Evolutionary conservation across 2,797 vertebrate species (phyloP), one percentile per base, ranked within the genome.

Genomic region (Xenops minutus): DNA sequence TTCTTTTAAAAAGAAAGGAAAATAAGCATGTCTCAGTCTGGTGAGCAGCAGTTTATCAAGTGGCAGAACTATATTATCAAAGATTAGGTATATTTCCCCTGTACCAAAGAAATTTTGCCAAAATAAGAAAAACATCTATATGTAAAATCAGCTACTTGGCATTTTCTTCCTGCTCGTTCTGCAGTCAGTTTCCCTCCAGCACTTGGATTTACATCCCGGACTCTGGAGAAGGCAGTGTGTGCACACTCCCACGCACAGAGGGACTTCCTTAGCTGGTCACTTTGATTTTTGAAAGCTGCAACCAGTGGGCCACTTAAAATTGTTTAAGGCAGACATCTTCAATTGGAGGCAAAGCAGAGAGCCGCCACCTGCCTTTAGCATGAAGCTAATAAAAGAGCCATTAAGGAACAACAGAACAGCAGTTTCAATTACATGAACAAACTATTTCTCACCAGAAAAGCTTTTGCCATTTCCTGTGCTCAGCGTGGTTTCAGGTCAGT

Each of bases 161-260:
- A 49, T 94, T 82, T 91, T 76, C 41, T 69, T 82, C 26, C 23
- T 44, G 24, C 30, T 75, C 0, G 0, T 55, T 82, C 52, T 77
- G 10, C 36, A 62, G 63, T 17, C 34, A 63, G n/a, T 36, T 69
- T 64, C 44, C 26, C 22, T 71, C 29, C 41, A 61, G 27, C 7
- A 23, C 27, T 55, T 23, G 30, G 32, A 48, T 67, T 63, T 79
- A 55, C 27, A 73, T 22, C 80, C 29, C 44, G 51, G 48, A 22
- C 52, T 55, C 43, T 58, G 41, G 58, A 61, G 37, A 46, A 37
- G 30, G 15, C 46, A 66, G 16, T 4, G 23, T 2, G 0, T 4
- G 7, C 2, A 1, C 7, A 12, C 29, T 66, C 29, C 39, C 34
- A 26, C 0, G 0, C 27, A 11, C 34, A 34, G 14, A 52, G 54